These are phyloP conservation scores for Drosophila prostipennis DNA, from an alignment of 2,888 invertebrate species.

Conservation along the genomic window DNA sequence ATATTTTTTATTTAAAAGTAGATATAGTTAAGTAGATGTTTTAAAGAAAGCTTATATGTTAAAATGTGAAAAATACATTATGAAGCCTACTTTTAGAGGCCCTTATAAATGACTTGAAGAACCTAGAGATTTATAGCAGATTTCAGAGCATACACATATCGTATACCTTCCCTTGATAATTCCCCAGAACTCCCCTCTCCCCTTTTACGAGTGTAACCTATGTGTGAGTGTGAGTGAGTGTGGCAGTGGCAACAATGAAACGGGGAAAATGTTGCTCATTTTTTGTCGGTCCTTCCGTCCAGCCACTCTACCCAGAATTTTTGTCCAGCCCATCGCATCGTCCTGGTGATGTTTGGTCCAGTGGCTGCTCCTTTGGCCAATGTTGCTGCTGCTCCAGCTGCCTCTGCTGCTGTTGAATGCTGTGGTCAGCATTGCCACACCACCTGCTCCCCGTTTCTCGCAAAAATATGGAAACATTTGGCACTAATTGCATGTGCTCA, in stretches of 20 bases:
- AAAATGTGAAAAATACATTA: too few relatives aligned
- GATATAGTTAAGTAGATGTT: too few relatives aligned
- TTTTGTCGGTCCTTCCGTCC: slow-evolving; percentile 35
- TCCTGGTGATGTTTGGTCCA: slow-evolving; percentile 64
- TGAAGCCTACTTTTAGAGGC: too few relatives aligned
- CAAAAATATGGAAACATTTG: slow-evolving; percentile 83
- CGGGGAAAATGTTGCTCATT: slow-evolving; percentile 74
- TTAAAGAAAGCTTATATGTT: too few relatives aligned
- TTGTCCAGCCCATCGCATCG: slow-evolving; percentile 8
- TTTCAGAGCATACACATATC: slow-evolving; percentile 7
- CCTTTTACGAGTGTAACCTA: slow-evolving; percentile 2
- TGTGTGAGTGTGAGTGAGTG: slow-evolving; percentile 18
- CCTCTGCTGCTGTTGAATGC: slow-evolving; percentile 50
- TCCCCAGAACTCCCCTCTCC: neutral
- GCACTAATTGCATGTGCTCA: slow-evolving; percentile 82
- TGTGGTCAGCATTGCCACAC: slow-evolving; percentile 50
- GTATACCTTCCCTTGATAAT: neutral
- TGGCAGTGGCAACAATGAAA: slow-evolving; percentile 70
- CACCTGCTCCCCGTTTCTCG: slow-evolving; percentile 25
- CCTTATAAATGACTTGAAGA: neutral
- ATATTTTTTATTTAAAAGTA: too few relatives aligned
- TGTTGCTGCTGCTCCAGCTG: slow-evolving; percentile 16
- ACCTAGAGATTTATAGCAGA: too few relatives aligned
- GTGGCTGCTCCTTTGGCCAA: slow-evolving; percentile 49
- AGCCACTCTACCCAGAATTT: slow-evolving; percentile 21